A percentile compares a stretch with the other conserved stretches of the same genome.
These are phyloP conservation scores for Magallana angulata DNA, from an alignment of 1,140 invertebrate genomes.

Conservation along the genomic window DNA sequence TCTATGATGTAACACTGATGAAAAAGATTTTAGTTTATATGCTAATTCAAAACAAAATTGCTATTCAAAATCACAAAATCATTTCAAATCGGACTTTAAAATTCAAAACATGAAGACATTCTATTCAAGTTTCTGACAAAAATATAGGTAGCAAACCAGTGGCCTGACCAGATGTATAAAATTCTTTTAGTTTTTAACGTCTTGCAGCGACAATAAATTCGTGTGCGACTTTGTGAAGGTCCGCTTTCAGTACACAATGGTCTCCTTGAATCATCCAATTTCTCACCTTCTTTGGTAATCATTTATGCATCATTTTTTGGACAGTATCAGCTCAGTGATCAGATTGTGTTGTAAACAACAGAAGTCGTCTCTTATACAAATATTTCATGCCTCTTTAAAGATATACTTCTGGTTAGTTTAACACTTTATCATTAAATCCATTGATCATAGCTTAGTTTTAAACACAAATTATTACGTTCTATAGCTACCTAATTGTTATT, in stretches of 20 bases:
- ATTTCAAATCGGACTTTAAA: too few species aligned
- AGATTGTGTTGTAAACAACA: background rate
- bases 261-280: slow-evolving; percentile 12
- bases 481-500: too few species aligned
- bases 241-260: background rate
- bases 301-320: background rate
- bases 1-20: too few species aligned
- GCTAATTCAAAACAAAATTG: too few species aligned
- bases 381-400: slow-evolving; percentile 22
- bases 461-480: too few species aligned
- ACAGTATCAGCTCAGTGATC: slow-evolving; percentile 17
- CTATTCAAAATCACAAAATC: too few species aligned
- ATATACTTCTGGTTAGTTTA: background rate
- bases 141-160: background rate
- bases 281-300: background rate
- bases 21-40: too few species aligned
- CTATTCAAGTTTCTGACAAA: too few species aligned
- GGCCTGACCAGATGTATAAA: background rate
- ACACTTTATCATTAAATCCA: too few species aligned
- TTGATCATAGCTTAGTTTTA: too few species aligned
- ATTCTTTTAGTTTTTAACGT: background rate
- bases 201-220: background rate
- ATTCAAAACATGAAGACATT: too few species aligned
- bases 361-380: background rate
- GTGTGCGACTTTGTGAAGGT: background rate